phyloP scores from a whole-genome alignment of 2,888 invertebrate genomes.

The Coleophora deauratella region DNA sequence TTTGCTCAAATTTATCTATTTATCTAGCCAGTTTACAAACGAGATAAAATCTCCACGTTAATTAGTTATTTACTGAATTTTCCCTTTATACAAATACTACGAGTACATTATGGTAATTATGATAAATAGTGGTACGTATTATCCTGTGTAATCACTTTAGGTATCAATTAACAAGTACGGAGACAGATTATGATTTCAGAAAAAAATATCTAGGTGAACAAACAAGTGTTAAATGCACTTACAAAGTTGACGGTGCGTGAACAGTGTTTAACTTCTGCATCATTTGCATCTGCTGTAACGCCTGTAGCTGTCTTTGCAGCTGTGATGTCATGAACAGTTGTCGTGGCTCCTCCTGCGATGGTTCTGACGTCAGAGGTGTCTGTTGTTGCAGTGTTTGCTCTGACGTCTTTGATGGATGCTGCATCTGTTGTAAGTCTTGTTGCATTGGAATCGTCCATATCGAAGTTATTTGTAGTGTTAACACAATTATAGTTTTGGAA shows the following conservation, averaged over 20 bases:
- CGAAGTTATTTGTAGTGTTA: constrained; percentile 24
- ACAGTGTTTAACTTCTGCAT: constrained; percentile 25
- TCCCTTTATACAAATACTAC: no score
- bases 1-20: no score
- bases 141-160: no score
- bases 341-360: constrained; percentile 17
- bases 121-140: no score
- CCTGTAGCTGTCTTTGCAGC: constrained; percentile 29
- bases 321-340: constrained; percentile 19
- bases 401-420: not conserved
- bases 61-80: no score
- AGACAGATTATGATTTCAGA: no score
- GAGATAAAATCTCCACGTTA: no score
- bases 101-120: no score
- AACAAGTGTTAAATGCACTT: no score
- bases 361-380: not conserved
- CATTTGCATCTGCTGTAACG: constrained; percentile 24
- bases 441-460: constrained; percentile 35
- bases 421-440: not conserved
- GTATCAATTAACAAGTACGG: no score
- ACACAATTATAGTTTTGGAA: constrained; percentile 16
- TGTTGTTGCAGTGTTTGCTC: not conserved
- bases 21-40: no score
- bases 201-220: no score
- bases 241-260: constrained; percentile 28